A percentile compares a stretch with the other conserved stretches of the same genome.
phyloP scores from a whole-genome alignment of 1,140 invertebrate genomes.

The Plodia interpunctella region DNA sequence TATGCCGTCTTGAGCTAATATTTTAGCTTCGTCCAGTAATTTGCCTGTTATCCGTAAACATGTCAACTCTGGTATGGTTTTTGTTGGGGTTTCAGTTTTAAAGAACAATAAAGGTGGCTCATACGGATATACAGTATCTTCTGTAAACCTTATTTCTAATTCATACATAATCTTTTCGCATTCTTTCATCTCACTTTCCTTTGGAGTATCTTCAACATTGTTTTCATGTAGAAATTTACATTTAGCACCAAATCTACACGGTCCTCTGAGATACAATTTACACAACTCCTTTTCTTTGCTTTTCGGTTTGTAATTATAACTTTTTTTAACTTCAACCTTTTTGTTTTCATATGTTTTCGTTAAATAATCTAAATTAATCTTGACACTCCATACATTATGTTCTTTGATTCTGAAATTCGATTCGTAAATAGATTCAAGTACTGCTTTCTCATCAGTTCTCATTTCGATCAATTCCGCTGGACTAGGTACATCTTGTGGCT shows the following conservation, averaged over 20 bases:
- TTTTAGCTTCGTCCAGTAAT: slow-evolving; percentile 81
- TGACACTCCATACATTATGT: slow-evolving; percentile 82
- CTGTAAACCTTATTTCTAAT: slow-evolving; percentile 85
- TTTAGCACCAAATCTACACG: slow-evolving; percentile 83
- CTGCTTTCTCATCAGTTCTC: slow-evolving; percentile 83
- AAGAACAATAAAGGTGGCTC: slow-evolving; percentile 83
- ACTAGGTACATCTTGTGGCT: slow-evolving; percentile 60
- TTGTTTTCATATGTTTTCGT: slow-evolving; percentile 79
- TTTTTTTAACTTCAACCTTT: slow-evolving; percentile 58
- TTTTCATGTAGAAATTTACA: slow-evolving; percentile 85
- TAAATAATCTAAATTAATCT: slow-evolving; percentile 82
- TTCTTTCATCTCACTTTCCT: slow-evolving; percentile 26
- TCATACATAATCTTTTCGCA: slow-evolving; percentile 75
- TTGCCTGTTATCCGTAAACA: slow-evolving; percentile 80
- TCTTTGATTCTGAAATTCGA: slow-evolving; percentile 82
- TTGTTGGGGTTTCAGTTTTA: slow-evolving; percentile 76
- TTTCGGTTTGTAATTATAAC: slow-evolving; percentile 60
- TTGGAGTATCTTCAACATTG: slow-evolving; percentile 43
- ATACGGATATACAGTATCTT: slow-evolving; percentile 83
- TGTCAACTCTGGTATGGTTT: slow-evolving; percentile 78
- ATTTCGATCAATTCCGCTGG: slow-evolving; percentile 79
- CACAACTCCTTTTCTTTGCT: slow-evolving; percentile 81
- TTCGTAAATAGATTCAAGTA: slow-evolving; percentile 86
- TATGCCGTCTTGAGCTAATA: slow-evolving; percentile 80
- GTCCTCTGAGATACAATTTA: slow-evolving; percentile 81